Conservation (phyloP, 2,888 invertebrate species). For the Lithodes maja region DNA sequence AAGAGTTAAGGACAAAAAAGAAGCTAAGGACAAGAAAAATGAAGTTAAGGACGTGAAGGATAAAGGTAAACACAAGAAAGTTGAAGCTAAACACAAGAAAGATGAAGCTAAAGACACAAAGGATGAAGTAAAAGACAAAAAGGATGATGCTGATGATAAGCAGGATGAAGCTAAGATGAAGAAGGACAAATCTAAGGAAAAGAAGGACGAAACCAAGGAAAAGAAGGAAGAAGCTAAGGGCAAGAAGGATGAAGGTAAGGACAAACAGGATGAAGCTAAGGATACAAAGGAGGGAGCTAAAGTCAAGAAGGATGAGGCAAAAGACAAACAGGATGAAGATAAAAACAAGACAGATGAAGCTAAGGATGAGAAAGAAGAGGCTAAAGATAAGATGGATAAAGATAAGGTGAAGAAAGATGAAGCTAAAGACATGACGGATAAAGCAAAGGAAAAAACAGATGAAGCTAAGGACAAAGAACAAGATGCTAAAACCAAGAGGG, state of each 20-base stretch:
- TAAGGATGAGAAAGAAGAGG: background rate
- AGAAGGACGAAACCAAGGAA: slow-evolving; percentile 9
- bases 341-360: background rate
- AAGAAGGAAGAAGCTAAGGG: background rate
- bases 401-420: background rate
- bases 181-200: slow-evolving; percentile 40
- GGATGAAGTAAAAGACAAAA: slow-evolving; percentile 65
- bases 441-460: slow-evolving; percentile 11
- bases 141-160: too few species aligned
- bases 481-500: background rate
- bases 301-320: slow-evolving; percentile 19
- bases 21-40: background rate
- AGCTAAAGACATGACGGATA: background rate
- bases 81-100: slow-evolving; percentile 46
- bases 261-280: background rate
- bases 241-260: background rate
- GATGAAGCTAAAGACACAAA: slow-evolving; percentile 69
- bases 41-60: background rate
- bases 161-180: slow-evolving; percentile 60
- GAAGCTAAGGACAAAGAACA: slow-evolving; percentile 16
- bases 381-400: background rate
- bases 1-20: background rate
- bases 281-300: slow-evolving; percentile 45
- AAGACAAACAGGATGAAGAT: slow-evolving; percentile 56
- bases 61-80: background rate